Conservation (phyloP, 2,888 invertebrate species). For the Dynastes hyllus region DNA sequence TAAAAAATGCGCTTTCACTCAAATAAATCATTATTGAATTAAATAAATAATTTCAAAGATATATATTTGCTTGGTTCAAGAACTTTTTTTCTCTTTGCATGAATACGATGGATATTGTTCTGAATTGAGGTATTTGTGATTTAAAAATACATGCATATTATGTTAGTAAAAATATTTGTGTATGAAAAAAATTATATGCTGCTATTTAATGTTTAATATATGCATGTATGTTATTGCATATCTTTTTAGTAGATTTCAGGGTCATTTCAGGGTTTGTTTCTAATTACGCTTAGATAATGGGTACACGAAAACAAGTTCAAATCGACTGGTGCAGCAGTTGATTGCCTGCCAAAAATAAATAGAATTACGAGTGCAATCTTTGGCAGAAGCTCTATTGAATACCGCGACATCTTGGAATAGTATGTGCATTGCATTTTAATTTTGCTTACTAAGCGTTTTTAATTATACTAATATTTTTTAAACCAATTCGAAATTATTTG, state of each 20-base stretch:
- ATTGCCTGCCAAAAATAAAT: conserved; percentile 18
- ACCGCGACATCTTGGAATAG: not conserved
- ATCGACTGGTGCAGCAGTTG: conserved; percentile 7
- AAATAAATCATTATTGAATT: too few species aligned
- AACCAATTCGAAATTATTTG: too few species aligned
- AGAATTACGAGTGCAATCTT: conserved; percentile 10
- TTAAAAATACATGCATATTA: not conserved
- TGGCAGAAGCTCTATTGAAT: conserved; percentile 14
- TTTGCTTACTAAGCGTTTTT: not conserved
- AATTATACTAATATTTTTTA: too few species aligned
- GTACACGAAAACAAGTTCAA: conserved; percentile 2
- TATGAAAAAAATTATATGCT: not conserved
- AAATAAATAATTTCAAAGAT: too few species aligned
- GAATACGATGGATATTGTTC: too few species aligned
- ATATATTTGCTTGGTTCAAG: too few species aligned
- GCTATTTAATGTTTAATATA: not conserved
- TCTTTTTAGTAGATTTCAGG: not conserved
- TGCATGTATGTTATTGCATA: not conserved
- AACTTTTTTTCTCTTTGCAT: too few species aligned
- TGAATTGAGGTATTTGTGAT: not conserved
- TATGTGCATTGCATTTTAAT: conserved; percentile 1
- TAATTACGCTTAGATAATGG: not conserved
- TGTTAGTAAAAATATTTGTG: not conserved
- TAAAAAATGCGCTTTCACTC: too few species aligned
- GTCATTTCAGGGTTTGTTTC: not conserved